Base-by-base conservation (phyloP, 2,797 vertebrate species). In the Sebastes taczanowskii region DNA sequence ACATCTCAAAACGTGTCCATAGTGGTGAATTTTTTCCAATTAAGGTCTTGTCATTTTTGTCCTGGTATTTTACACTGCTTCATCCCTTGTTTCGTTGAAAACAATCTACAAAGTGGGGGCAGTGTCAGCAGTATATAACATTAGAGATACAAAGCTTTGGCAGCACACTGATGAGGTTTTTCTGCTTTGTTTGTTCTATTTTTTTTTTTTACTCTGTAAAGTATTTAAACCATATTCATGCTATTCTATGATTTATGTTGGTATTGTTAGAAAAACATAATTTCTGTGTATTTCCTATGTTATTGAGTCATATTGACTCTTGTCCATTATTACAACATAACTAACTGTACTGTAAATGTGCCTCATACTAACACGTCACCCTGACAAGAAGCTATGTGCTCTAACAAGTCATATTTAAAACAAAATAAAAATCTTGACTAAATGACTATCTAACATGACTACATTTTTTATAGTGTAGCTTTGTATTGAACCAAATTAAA, bases 241-340 rank as follows among this genome's bases (percentile, higher is more conserved):
- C 78, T 81, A 74, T 81, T 85, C 53, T 82, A 55, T 78, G 66
- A 86, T 81, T 69, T 73, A 59, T 78, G 61, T 64, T 87, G 81
- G 65, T 84, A 80, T 61, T 78, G 49, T 81, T 79, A 81, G 22
- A 71, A 65, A 74, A 77, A 69, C 23, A 75, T 69, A 4, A 83
- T 90, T 84, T 83, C 65, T 27, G 27, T 84, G 74, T 83, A 86
- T 88, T 72, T 89, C 71, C 58, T 85, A 64, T 85, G 76, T 92
- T 88, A 89, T 8, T 95, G 94, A 95, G 96, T 97, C 97, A 98
- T 94, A 97, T 94, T 98, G 97, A 97, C 96, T 97, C 87, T 62
- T 83, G 77, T 72, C 22, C 90, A 85, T 77, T 82, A 58, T 69
- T 68, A 62, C 56, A 80, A 69, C 62, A 88, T 70, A 89, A 69